phyloP scores from a whole-genome alignment of 2,888 invertebrate genomes.

The Polietes domitor region DNA sequence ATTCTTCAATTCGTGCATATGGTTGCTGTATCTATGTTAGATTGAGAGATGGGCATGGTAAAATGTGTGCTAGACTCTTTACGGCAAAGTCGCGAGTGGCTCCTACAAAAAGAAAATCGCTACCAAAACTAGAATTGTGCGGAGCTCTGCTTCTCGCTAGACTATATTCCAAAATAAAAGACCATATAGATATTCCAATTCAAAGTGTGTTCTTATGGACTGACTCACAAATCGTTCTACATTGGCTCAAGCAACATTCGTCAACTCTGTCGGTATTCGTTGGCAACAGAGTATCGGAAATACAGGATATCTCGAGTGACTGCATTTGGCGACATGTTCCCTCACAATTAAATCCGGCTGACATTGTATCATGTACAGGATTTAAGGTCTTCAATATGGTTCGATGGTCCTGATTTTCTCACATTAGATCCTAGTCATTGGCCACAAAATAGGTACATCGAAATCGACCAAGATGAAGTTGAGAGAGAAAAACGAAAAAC shows the following conservation, averaged over 20 bases:
- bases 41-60: background rate
- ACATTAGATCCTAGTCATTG: conserved; percentile 9
- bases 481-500: conserved; percentile 48
- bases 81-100: conserved; percentile 29
- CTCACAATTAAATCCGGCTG: conserved; percentile 53
- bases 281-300: conserved; percentile 49
- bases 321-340: conserved; percentile 59
- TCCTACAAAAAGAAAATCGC: conserved; percentile 17
- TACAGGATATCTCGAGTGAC: conserved; percentile 47
- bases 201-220: background rate
- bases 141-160: conserved; percentile 27
- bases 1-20: conserved; percentile 48
- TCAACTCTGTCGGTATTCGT: conserved; percentile 47
- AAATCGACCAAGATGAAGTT: conserved; percentile 39
- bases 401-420: conserved; percentile 50
- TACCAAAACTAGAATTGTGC: conserved; percentile 29
- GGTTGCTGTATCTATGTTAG: conserved; percentile 49
- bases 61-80: conserved; percentile 15
- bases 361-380: conserved; percentile 57
- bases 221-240: conserved; percentile 31
- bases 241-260: conserved; percentile 8
- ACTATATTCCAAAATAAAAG: conserved; percentile 30
- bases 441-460: background rate
- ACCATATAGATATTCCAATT: background rate
- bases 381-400: conserved; percentile 53